A percentile compares a stretch with the other conserved stretches of the same genome.
These are phyloP conservation scores for Thermophis baileyi DNA, from an alignment of 2,113 vertebrate species.

Conservation along the genomic window DNA sequence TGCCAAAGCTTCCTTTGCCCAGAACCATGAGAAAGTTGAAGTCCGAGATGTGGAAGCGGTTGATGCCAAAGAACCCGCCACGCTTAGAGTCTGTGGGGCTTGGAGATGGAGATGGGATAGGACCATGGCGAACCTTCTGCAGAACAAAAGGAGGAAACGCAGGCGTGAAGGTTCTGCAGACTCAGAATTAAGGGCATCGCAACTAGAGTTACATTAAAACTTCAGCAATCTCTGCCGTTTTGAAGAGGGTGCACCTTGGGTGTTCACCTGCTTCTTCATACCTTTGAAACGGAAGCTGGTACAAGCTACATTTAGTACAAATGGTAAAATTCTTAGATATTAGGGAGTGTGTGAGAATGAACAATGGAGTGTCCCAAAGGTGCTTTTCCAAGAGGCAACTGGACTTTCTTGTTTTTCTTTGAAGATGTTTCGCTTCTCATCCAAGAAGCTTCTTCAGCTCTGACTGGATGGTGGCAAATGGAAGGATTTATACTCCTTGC, in stretches of 20 bases:
- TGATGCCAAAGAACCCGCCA: constrained; percentile 54
- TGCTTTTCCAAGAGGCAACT: neutral
- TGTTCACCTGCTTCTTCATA: neutral
- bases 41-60: constrained; percentile 73
- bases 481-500: no score
- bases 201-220: neutral
- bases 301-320: neutral
- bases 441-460: neutral
- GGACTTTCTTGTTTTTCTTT: neutral
- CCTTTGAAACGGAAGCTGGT: neutral
- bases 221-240: neutral
- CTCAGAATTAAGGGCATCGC: neutral
- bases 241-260: neutral
- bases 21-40: constrained; percentile 94
- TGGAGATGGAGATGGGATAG: constrained; percentile 53
- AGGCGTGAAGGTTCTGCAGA: no score
- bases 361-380: neutral
- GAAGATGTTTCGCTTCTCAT: neutral
- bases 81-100: constrained; percentile 71
- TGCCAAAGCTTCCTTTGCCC: constrained; percentile 91
- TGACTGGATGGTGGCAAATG: neutral
- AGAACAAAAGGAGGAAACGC: neutral
- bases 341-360: neutral
- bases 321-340: neutral
- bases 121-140: constrained; percentile 59